A percentile compares a stretch with the other conserved stretches of the same genome.
These are phyloP conservation scores for Halcyon smyrnensis DNA, from an alignment of 2,797 vertebrate genomes.

Conservation along the genomic window DNA sequence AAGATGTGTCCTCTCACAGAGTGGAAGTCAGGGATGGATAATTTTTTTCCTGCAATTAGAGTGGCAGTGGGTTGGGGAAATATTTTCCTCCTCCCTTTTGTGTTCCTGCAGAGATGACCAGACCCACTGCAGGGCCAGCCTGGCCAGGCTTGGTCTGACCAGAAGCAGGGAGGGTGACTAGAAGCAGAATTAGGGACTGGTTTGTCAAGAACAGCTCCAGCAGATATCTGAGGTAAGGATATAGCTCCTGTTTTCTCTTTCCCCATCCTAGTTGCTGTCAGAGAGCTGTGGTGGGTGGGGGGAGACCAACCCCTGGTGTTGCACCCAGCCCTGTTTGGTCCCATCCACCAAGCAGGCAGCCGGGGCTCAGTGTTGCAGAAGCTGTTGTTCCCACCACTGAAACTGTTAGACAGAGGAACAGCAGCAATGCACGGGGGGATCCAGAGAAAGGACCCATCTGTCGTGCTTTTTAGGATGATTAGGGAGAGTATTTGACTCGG, in stretches of 20 bases:
- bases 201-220: not conserved
- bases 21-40: not conserved
- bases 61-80: not conserved
- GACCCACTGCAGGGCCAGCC: rapidly evolving
- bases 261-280: not conserved
- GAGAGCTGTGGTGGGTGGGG: not conserved
- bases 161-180: not conserved
- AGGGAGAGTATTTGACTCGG: not conserved
- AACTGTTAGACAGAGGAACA: not conserved
- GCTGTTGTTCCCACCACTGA: not conserved
- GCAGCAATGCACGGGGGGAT: not conserved
- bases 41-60: not conserved
- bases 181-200: not conserved
- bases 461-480: not conserved
- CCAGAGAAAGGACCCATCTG: conserved; percentile 7
- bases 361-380: rapidly evolving
- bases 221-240: not conserved
- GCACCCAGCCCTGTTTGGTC: not conserved
- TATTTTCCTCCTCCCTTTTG: not conserved
- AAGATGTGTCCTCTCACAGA: not conserved
- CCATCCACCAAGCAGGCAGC: not conserved
- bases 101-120: not conserved
- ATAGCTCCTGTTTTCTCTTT: not conserved
- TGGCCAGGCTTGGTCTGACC: not conserved
- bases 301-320: not conserved